These are phyloP conservation scores for Xerus inauris DNA, from an alignment of 2,113 vertebrate genomes.

Conservation along the genomic window DNA sequence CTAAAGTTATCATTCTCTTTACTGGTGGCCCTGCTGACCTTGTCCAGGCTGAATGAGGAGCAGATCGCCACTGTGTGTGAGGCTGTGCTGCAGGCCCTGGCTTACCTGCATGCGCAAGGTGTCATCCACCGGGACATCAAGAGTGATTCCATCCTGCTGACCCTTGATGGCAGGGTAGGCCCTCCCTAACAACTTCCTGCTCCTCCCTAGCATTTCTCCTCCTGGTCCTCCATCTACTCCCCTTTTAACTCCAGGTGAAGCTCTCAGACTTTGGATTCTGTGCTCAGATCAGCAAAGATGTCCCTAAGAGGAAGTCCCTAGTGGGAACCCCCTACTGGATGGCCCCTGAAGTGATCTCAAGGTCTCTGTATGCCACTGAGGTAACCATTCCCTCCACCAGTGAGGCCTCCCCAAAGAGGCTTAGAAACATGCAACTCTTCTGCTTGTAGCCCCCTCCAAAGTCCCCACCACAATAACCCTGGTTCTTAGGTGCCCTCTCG, in stretches of 20 bases:
- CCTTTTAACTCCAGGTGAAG: slow-evolving; percentile 90
- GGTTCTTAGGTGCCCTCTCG: background rate
- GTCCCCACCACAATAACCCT: background rate
- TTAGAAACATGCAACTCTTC: background rate
- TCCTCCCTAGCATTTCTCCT: no score
- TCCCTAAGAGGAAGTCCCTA: slow-evolving; percentile 97
- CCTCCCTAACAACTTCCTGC: background rate
- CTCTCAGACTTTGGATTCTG: slow-evolving; percentile 99
- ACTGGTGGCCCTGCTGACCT: background rate
- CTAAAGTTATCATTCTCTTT: background rate
- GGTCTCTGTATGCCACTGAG: slow-evolving; percentile 96
- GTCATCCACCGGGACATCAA: slow-evolving; percentile 99
- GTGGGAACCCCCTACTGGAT: slow-evolving; percentile 99
- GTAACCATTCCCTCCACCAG: slow-evolving; percentile 80
- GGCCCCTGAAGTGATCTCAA: slow-evolving; percentile 99
- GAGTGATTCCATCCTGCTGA: slow-evolving; percentile 98
- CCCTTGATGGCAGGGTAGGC: slow-evolving; percentile 94
- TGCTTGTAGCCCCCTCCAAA: background rate
- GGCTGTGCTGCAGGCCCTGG: slow-evolving; percentile 96
- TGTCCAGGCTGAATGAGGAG: slow-evolving; percentile 94
- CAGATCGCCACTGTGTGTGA: slow-evolving; percentile 99
- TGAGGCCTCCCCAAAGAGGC: background rate
- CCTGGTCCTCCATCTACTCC: background rate
- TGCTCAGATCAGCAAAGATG: slow-evolving; percentile 99
- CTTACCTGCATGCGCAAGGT: slow-evolving; percentile 97